These are phyloP conservation scores for Oscheius myriophilus DNA, from an alignment of 2,888 invertebrate species.

Conservation along the genomic window DNA sequence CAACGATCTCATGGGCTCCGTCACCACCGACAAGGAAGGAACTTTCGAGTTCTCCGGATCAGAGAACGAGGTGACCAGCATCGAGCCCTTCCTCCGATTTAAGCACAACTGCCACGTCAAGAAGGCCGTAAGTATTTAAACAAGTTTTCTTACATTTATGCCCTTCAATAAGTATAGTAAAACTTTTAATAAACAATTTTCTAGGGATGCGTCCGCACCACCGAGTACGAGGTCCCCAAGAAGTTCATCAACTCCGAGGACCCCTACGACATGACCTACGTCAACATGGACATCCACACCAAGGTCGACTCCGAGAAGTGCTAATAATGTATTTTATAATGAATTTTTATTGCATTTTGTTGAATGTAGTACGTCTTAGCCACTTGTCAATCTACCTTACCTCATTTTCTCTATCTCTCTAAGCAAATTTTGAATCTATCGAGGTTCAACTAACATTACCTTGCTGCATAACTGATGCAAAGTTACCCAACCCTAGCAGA, in stretches of 20 bases:
- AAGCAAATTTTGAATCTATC: too few species aligned
- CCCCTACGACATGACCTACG: constrained; percentile 54
- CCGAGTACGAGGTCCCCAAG: constrained; percentile 36
- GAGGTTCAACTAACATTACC: too few species aligned
- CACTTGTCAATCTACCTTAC: background rate
- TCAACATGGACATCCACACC: constrained; percentile 43
- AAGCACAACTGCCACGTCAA: constrained; percentile 29
- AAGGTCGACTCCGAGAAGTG: constrained; percentile 48
- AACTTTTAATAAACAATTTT: too few species aligned
- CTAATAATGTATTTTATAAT: background rate
- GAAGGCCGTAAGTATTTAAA: constrained; percentile 1
- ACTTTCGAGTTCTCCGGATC: constrained; percentile 51
- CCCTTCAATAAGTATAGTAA: too few species aligned
- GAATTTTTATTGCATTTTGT: background rate
- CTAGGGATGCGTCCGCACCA: constrained; percentile 35
- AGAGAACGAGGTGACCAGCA: constrained; percentile 20
- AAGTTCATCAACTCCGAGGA: constrained; percentile 39
- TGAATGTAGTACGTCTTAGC: background rate
- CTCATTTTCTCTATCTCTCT: too few species aligned
- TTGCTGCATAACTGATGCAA: too few species aligned
- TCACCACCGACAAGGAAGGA: constrained; percentile 54
- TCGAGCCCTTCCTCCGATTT: constrained; percentile 25
- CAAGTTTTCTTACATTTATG: too few species aligned
- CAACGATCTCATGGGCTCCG: constrained; percentile 46
- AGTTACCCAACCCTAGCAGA: too few species aligned